phyloP scores from a whole-genome alignment of 2,888 invertebrate species.

The Zele albiditarsus region DNA sequence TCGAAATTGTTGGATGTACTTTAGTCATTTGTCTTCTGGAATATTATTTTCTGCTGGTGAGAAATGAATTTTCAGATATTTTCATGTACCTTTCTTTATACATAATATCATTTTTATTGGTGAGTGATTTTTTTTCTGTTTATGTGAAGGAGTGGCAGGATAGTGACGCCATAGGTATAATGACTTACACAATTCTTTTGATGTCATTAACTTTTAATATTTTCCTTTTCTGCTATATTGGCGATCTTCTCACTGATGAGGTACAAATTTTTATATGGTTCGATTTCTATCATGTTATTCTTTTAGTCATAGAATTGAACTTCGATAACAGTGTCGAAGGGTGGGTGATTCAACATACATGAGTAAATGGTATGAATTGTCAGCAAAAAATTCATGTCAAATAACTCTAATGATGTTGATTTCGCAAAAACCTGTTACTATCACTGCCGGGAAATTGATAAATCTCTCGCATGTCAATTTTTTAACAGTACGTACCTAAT shows the following conservation, averaged over 20 bases:
- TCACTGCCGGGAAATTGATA: constrained; percentile 59
- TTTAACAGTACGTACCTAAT: constrained; percentile 54
- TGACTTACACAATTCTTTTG: constrained; percentile 43
- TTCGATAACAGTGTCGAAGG: constrained; percentile 49
- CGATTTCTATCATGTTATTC: neutral
- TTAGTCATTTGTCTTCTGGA: constrained; percentile 53
- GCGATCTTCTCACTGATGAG: constrained; percentile 61
- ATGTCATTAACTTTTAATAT: constrained; percentile 51
- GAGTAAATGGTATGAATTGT: constrained; percentile 59
- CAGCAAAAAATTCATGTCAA: constrained; percentile 48
- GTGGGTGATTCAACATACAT: constrained; percentile 56
- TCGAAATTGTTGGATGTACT: constrained; percentile 53
- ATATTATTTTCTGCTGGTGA: constrained; percentile 53
- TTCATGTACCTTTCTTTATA: neutral
- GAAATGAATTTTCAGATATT: constrained; percentile 27
- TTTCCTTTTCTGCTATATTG: constrained; percentile 63
- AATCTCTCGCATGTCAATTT: constrained; percentile 59
- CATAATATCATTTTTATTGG: neutral
- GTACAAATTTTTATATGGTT: constrained; percentile 47
- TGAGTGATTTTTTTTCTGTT: neutral
- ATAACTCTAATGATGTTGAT: constrained; percentile 55
- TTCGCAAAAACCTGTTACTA: constrained; percentile 51
- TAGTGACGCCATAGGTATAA: constrained; percentile 42
- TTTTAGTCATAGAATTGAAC: neutral
- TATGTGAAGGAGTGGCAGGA: constrained; percentile 43